Evolutionary conservation across 2,113 vertebrate species (phyloP), one percentile per base, ranked within the genome.

Genomic region (Oophaga pumilio): DNA sequence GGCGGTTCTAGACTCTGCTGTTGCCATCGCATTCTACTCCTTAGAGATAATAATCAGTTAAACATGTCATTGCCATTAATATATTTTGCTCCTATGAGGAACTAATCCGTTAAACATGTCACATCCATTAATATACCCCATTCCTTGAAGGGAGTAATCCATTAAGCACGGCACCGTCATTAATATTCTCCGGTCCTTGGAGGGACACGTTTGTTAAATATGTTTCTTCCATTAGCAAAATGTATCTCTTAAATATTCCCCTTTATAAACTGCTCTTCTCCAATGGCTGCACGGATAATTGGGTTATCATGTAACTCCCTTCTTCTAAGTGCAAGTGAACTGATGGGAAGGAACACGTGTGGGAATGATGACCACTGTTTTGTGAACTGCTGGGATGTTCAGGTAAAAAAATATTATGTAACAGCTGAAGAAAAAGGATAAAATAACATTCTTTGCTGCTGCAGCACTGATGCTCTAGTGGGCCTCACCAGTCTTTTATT

Each of bases 1-100:
- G 53, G 28, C 9, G 43, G 43, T 53, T 24, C 26, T 24, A 66
- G 59, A 64, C 24, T 66, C 33, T 49, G 59, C 33, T n/a, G 20
- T 50, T 53, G 18, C 43, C 53, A 26, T 43, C 81, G 24, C 49
- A n/a, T 22, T 56, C 71, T 76, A 49, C 8, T 60, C 84, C 69
- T 85, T 28, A 18, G 68, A 85, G 69, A 85, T 33, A 60, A 17
- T 60, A 64, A 79, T 79, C 85, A 64, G 62, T 79, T 86, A 79
- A 86, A 78, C 76, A 56, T 68, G 85, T 80, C 85, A 79, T 50
- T n/a, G 60, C 22, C 85, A 78, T 86, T 86, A 86, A 79, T 86
- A 79, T 68, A 69, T 50, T 78, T 20, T 14, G n/a, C 59, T 86
- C 84, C 49, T 77, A 60, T 26, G 84, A 78, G 84, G 43, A 64